A percentile compares a stretch with the other conserved stretches of the same genome.
These are phyloP conservation scores for Melierax canorus DNA, from an alignment of 2,113 vertebrate genomes.

Conservation along the genomic window DNA sequence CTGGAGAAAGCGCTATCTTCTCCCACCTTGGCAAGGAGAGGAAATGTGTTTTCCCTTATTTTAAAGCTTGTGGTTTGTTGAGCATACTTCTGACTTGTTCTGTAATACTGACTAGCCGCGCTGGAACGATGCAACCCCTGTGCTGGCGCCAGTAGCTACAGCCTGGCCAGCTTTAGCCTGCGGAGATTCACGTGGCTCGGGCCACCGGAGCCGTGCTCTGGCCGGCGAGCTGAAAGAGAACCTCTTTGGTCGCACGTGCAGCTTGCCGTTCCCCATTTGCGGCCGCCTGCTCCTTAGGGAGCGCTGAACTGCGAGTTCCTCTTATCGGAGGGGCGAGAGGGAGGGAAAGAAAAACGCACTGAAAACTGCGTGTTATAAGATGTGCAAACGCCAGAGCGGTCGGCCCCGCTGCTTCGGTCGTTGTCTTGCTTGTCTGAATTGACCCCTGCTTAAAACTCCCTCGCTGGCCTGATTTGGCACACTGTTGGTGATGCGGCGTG, in stretches of 20 bases:
- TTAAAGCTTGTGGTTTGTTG: constrained; percentile 30
- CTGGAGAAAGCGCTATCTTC: neutral
- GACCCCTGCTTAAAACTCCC: neutral
- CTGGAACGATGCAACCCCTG: neutral
- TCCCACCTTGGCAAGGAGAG: neutral
- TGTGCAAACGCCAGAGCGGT: neutral
- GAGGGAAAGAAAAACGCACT: neutral
- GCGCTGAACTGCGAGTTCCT: fast-evolving
- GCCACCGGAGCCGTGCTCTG: fast-evolving
- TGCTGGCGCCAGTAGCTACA: neutral
- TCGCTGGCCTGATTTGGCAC: fast-evolving
- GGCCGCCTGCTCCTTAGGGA: neutral
- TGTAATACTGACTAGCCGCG: fast-evolving
- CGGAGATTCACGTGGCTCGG: fast-evolving
- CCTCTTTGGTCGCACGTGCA: fast-evolving
- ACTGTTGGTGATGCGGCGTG: neutral
- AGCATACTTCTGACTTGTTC: constrained; percentile 31
- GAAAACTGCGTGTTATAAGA: fast-evolving
- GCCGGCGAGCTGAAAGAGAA: neutral
- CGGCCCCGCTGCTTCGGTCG: fast-evolving
- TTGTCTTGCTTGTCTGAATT: neutral
- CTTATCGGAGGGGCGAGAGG: neutral
- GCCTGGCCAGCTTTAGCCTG: neutral
- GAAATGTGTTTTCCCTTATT: constrained; percentile 39
- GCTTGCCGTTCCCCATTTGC: fast-evolving